Conservation (phyloP, 2,888 invertebrate species). For the Eupithecia insigniata region DNA sequence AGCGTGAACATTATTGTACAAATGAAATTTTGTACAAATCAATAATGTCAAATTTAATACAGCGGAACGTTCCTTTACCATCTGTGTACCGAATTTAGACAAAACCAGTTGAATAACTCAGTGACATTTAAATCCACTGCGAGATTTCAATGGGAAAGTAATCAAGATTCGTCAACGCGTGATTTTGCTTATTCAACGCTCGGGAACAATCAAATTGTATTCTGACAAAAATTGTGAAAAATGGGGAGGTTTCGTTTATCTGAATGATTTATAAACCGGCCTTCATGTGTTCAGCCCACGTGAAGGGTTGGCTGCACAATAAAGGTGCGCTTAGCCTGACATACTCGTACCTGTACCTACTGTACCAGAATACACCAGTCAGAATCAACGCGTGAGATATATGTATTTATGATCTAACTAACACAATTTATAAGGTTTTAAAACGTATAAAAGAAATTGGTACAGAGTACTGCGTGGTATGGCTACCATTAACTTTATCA, state of each 20-base stretch:
- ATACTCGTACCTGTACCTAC: no score
- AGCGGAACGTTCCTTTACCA: no score
- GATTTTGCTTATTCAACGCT: background rate
- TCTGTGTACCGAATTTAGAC: background rate
- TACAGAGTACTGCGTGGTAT: background rate
- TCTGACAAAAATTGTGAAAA: slow-evolving; percentile 6
- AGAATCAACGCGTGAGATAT: background rate
- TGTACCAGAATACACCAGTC: background rate
- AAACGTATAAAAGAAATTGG: background rate
- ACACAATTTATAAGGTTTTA: background rate
- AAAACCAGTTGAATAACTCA: background rate
- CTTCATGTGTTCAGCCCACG: background rate
- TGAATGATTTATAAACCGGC: background rate
- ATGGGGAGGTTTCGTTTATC: background rate
- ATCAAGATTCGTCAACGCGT: background rate
- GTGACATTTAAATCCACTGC: background rate
- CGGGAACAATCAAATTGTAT: slow-evolving; percentile 8
- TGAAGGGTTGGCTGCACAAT: slow-evolving; percentile 5
- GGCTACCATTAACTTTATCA: background rate
- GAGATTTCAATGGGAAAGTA: background rate
- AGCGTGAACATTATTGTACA: no score
- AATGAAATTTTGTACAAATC: no score
- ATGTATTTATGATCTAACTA: background rate
- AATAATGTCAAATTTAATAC: no score
- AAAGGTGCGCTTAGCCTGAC: background rate